Conservation (phyloP, 2,797 vertebrate species). For the Lacerta bilineata region DNA sequence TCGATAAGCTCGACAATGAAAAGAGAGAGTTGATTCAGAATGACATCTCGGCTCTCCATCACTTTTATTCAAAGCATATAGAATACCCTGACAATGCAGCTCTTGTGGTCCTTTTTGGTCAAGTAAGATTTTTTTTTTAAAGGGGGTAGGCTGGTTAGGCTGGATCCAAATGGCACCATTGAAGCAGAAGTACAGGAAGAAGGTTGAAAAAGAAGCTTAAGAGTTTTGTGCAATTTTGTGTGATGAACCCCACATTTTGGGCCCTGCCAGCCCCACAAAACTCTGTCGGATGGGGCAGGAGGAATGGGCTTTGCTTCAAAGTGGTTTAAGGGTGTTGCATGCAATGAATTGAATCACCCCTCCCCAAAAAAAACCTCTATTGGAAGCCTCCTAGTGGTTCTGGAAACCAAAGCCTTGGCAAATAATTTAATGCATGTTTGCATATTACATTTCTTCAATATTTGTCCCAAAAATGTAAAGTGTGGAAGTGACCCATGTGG, state of each 20-base stretch:
- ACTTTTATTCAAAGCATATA: constrained; percentile 94
- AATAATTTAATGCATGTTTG: not conserved
- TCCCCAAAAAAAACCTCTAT: too few relatives aligned
- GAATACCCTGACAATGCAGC: constrained; percentile 86
- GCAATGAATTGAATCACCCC: not conserved
- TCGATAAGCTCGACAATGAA: constrained; percentile 93
- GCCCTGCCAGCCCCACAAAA: too few relatives aligned
- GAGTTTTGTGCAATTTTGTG: not conserved
- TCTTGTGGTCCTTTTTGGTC: constrained; percentile 90
- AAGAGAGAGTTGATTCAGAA: constrained; percentile 88
- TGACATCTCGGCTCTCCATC: constrained; percentile 90
- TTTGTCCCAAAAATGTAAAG: not conserved
- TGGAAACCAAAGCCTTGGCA: not conserved
- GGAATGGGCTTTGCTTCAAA: too few relatives aligned
- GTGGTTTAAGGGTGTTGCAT: not conserved
- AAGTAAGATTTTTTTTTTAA: constrained; percentile 81
- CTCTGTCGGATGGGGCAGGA: too few relatives aligned
- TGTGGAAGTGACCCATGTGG: not conserved
- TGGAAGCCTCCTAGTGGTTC: not conserved
- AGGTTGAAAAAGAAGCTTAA: not conserved
- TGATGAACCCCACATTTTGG: not conserved
- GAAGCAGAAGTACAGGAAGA: not conserved
- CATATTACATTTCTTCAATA: not conserved
- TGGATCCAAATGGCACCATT: not conserved
- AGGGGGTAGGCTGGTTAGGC: constrained; percentile 24